These are phyloP conservation scores for Apomyelois bistriatella DNA, from an alignment of 2,888 invertebrate species.

Conservation along the genomic window DNA sequence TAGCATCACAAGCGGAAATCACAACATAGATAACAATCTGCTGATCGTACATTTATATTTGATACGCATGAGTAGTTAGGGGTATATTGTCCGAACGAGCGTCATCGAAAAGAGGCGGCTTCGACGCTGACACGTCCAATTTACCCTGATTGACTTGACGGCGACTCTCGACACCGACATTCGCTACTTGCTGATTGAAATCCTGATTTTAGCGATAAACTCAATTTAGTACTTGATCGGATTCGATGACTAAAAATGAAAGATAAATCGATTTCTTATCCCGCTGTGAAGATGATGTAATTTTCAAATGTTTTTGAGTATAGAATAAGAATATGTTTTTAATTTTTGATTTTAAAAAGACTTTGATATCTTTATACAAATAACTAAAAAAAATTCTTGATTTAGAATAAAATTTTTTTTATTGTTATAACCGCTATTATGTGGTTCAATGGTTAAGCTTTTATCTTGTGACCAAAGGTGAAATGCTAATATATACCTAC, in stretches of 20 bases:
- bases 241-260: conserved; percentile 40
- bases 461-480: too few species aligned
- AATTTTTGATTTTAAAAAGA: too few species aligned
- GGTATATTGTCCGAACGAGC: conserved; percentile 16
- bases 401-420: too few species aligned
- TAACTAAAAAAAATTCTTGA: too few species aligned
- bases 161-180: conserved; percentile 42
- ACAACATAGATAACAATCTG: too few species aligned
- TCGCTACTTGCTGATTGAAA: conserved; percentile 55
- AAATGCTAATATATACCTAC: too few species aligned
- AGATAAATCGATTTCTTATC: conserved; percentile 32
- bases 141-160: conserved; percentile 62
- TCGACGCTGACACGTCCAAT: conserved; percentile 52
- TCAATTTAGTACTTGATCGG: conserved; percentile 47
- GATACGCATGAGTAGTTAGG: background rate
- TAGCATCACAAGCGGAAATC: too few species aligned
- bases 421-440: too few species aligned
- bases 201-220: conserved; percentile 54
- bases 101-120: conserved; percentile 39
- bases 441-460: too few species aligned
- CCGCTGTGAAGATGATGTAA: background rate
- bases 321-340: too few species aligned
- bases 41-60: background rate
- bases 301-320: background rate
- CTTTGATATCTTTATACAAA: too few species aligned